phyloP scores from a whole-genome alignment of 2,113 vertebrate genomes.

The Boulengerochromis microlepis region DNA sequence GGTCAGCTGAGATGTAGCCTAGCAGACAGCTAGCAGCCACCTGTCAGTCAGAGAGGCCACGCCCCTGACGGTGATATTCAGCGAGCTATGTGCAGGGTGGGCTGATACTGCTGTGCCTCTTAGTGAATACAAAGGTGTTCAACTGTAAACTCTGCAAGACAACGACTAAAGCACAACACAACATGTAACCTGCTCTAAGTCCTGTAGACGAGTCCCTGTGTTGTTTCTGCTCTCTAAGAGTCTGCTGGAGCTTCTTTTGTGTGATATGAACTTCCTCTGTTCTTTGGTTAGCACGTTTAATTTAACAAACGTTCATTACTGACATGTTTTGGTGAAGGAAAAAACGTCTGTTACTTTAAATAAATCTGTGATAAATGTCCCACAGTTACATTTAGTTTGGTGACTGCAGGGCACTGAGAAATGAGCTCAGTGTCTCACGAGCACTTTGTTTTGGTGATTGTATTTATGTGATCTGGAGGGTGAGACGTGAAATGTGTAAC shows the following conservation, averaged over 20 bases:
- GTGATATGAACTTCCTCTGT: background rate
- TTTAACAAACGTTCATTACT: background rate
- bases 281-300: background rate
- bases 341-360: accelerated
- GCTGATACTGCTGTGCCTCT: no score
- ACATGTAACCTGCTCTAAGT: no score
- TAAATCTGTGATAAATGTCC: background rate
- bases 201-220: no score
- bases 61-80: no score
- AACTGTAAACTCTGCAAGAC: no score
- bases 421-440: background rate
- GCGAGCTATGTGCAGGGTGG: no score
- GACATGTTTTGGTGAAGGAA: background rate
- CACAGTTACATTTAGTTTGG: background rate
- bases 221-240: background rate
- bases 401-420: background rate
- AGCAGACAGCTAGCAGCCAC: no score
- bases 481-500: background rate
- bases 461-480: background rate
- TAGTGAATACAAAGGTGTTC: no score
- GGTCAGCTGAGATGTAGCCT: no score
- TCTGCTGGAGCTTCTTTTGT: background rate
- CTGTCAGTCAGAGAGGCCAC: no score
- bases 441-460: background rate
- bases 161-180: no score